phyloP scores from a whole-genome alignment of 2,797 vertebrate genomes.

The Huso huso region DNA sequence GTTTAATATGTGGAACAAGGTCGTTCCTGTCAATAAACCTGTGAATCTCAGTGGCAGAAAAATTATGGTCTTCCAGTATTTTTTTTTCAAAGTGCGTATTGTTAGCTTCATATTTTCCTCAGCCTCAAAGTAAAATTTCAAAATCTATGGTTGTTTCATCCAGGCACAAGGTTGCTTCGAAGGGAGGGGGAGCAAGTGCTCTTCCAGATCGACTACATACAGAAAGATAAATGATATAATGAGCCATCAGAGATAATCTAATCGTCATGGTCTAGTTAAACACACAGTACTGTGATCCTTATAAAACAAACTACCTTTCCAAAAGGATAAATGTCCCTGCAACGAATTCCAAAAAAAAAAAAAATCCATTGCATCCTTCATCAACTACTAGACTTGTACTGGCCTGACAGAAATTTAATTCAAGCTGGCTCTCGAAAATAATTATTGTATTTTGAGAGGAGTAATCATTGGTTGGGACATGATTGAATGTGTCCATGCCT shows the following conservation, averaged over 20 bases:
- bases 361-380: slow-evolving; percentile 93
- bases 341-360: slow-evolving; percentile 50
- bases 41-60: slow-evolving; percentile 2
- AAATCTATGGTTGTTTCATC: slow-evolving; percentile 35
- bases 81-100: slow-evolving; percentile 12
- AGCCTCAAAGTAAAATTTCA: slow-evolving; percentile 28
- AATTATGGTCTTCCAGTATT: slow-evolving; percentile 6
- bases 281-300: slow-evolving; percentile 78
- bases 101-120: not conserved
- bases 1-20: slow-evolving; percentile 21
- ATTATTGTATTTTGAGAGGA: slow-evolving; percentile 99
- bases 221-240: slow-evolving; percentile 76
- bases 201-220: slow-evolving; percentile 39
- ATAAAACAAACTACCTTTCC: slow-evolving; percentile 90
- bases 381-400: slow-evolving; percentile 93
- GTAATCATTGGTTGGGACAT: slow-evolving; percentile 99
- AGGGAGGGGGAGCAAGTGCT: slow-evolving; percentile 32
- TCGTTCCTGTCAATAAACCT: slow-evolving; percentile 17
- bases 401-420: slow-evolving; percentile 99
- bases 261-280: slow-evolving; percentile 87
- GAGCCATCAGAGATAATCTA: slow-evolving; percentile 82
- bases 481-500: slow-evolving; percentile 99
- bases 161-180: slow-evolving; percentile 16
- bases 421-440: slow-evolving; percentile 99
- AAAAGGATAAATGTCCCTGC: slow-evolving; percentile 81